phyloP scores from a whole-genome alignment of 2,113 vertebrate species.

The Rhabdomys dilectus region DNA sequence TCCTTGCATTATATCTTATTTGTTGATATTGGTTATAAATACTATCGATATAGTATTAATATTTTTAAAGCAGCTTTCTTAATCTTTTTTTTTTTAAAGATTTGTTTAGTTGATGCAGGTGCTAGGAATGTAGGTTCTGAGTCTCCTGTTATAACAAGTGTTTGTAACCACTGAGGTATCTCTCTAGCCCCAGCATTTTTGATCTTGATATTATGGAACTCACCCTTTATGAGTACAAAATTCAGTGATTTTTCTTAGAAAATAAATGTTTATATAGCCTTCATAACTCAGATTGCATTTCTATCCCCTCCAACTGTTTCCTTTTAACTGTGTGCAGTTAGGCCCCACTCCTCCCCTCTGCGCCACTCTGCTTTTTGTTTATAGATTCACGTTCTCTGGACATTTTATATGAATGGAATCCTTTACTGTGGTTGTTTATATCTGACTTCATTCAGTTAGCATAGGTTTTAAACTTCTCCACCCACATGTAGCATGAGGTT shows the following conservation, averaged over 20 bases:
- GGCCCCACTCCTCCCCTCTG: background rate
- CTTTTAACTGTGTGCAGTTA: background rate
- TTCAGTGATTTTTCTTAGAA: background rate
- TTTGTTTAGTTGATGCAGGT: background rate
- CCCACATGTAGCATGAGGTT: too few relatives aligned
- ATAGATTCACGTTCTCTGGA: background rate
- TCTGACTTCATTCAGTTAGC: background rate
- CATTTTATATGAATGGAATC: background rate
- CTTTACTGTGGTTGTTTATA: background rate
- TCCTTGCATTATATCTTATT: background rate
- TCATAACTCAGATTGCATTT: background rate
- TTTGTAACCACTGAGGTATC: background rate
- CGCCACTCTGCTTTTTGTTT: background rate
- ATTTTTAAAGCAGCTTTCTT: background rate
- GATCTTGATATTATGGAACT: background rate
- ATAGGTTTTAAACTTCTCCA: background rate
- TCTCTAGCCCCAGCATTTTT: background rate
- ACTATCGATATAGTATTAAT: background rate
- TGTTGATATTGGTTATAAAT: background rate
- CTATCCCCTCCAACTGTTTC: background rate
- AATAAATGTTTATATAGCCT: background rate
- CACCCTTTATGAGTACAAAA: background rate
- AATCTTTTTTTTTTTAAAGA: background rate
- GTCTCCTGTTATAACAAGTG: background rate
- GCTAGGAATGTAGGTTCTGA: background rate